phyloP scores from a whole-genome alignment of 2,797 vertebrate species.

The Lepidocolaptes lacrymiger region DNA sequence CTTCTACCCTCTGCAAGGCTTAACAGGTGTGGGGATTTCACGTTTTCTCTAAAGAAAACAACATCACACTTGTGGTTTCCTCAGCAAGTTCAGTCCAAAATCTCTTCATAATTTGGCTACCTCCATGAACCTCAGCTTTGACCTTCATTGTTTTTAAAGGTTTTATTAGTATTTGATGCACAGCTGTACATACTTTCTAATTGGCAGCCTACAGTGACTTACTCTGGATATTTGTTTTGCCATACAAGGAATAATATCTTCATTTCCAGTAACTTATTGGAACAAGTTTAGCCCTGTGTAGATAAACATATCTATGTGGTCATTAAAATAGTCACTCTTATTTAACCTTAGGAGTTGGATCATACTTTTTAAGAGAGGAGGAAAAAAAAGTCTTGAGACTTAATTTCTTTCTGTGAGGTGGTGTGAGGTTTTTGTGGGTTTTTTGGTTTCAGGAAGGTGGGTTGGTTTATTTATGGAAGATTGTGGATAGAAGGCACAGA shows the following conservation, averaged over 20 bases:
- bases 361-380: not conserved
- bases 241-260: not conserved
- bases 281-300: not conserved
- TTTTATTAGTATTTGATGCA: not conserved
- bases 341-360: not conserved
- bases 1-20: not conserved
- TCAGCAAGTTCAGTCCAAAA: not conserved
- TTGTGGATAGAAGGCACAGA: not conserved
- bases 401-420: not conserved
- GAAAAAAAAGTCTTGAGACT: not conserved
- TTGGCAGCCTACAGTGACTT: not conserved
- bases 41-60: not conserved
- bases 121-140: not conserved
- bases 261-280: not conserved
- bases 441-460: not conserved
- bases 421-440: not conserved
- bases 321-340: not conserved
- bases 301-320: not conserved
- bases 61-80: not conserved
- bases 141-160: not conserved
- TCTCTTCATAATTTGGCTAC: not conserved
- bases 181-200: not conserved
- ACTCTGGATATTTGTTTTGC: not conserved
- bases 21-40: not conserved
- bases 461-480: not conserved